These are phyloP conservation scores for Cephalopachus bancanus DNA, from an alignment of 2,797 vertebrate species.

Conservation along the genomic window DNA sequence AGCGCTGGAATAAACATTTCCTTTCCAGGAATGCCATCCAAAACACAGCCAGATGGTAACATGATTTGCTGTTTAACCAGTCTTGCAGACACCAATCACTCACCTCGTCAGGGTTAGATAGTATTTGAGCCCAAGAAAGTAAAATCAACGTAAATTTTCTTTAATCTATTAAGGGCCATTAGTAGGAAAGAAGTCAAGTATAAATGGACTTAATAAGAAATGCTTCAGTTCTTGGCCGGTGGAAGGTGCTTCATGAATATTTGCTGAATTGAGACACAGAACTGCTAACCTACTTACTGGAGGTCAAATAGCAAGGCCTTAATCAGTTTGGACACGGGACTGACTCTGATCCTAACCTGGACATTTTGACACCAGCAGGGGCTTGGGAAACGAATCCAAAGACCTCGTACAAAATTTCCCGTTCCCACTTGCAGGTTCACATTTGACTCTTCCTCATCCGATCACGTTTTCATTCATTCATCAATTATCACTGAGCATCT, in stretches of 20 bases:
- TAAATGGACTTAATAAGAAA: background rate
- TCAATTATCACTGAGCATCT: background rate
- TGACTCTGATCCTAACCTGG: background rate
- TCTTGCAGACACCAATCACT: background rate
- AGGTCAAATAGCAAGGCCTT: background rate
- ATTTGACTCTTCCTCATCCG: background rate
- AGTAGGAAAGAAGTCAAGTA: background rate
- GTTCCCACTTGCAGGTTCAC: too few relatives aligned
- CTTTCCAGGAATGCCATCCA: background rate
- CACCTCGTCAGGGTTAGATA: background rate
- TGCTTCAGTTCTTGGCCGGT: background rate
- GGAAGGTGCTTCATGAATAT: background rate
- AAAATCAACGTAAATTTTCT: background rate
- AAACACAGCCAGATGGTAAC: constrained; percentile 42
- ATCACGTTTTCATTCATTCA: background rate
- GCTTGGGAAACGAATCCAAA: background rate
- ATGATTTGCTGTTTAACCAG: background rate
- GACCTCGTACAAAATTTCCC: background rate
- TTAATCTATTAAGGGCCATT: background rate
- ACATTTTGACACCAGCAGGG: background rate
- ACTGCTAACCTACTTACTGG: background rate
- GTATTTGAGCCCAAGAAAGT: background rate
- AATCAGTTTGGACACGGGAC: background rate
- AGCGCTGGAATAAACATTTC: background rate
- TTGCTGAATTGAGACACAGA: background rate